Percentiles rank a stretch among this genome's conserved stretches.
phyloP scores from a whole-genome alignment of 2,888 invertebrate species.

The Monoplex corrugatus region DNA sequence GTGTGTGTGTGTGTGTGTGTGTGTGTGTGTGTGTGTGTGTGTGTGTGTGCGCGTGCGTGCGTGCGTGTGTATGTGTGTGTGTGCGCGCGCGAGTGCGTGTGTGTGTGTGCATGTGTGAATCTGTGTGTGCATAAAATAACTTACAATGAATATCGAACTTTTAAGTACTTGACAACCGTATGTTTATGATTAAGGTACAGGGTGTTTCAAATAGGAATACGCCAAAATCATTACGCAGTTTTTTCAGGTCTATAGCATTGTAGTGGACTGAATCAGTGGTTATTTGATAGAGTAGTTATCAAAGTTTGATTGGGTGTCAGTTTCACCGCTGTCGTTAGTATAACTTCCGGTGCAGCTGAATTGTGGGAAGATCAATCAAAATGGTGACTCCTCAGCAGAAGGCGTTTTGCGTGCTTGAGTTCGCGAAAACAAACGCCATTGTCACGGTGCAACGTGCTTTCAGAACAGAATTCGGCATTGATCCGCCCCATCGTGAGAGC shows the following conservation, averaged over 20 bases:
- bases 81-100: neutral
- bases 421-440: too few species aligned
- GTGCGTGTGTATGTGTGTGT: neutral
- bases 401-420: too few species aligned
- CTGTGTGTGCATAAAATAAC: neutral
- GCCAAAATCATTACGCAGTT: neutral
- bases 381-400: too few species aligned
- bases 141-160: too few species aligned
- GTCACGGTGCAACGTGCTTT: too few species aligned
- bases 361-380: too few species aligned
- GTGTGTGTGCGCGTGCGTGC: slow-evolving; percentile 4
- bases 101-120: neutral
- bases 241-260: neutral
- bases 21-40: slow-evolving; percentile 12
- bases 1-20: neutral
- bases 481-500: too few species aligned
- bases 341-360: too few species aligned
- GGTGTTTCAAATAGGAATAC: neutral
- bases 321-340: too few species aligned
- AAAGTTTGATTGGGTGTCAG: too few species aligned
- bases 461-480: too few species aligned
- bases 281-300: neutral
- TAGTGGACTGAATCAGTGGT: neutral
- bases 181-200: neutral
- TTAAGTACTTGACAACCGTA: too few species aligned